These are phyloP conservation scores for Catharus minimus DNA, from an alignment of 2,113 vertebrate species.

Conservation along the genomic window DNA sequence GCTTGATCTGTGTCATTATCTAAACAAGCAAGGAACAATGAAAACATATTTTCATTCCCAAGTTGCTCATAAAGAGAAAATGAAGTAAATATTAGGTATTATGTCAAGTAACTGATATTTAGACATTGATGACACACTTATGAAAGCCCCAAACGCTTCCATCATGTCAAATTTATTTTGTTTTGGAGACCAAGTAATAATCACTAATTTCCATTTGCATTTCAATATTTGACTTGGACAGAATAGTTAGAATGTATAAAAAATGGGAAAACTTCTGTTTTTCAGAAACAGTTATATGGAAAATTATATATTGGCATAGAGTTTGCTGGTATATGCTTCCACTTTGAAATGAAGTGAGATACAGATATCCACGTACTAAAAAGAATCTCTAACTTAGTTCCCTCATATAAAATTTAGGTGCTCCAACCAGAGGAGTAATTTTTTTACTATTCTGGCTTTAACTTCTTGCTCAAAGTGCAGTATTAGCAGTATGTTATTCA, in stretches of 20 bases:
- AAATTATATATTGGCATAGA: background rate
- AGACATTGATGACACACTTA: background rate
- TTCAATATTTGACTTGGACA: constrained; percentile 23
- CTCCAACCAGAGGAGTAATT: background rate
- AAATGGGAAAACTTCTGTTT: background rate
- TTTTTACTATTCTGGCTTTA: background rate
- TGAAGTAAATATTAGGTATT: background rate
- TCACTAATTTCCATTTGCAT: background rate
- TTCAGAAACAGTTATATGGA: background rate
- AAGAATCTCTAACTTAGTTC: background rate
- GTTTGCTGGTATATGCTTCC: background rate
- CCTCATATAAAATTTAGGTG: background rate
- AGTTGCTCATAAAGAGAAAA: background rate
- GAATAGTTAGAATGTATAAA: background rate
- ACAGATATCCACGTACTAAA: background rate
- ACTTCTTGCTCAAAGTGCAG: background rate
- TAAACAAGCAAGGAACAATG: background rate
- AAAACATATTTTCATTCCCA: background rate
- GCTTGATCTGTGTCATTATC: background rate
- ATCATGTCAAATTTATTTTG: background rate
- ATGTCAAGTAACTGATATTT: background rate
- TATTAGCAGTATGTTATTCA: background rate
- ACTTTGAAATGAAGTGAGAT: background rate
- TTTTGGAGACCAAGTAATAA: background rate
- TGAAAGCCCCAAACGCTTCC: background rate